Conservation (phyloP, 2,888 invertebrate genomes). For the Epinotia nisella region DNA sequence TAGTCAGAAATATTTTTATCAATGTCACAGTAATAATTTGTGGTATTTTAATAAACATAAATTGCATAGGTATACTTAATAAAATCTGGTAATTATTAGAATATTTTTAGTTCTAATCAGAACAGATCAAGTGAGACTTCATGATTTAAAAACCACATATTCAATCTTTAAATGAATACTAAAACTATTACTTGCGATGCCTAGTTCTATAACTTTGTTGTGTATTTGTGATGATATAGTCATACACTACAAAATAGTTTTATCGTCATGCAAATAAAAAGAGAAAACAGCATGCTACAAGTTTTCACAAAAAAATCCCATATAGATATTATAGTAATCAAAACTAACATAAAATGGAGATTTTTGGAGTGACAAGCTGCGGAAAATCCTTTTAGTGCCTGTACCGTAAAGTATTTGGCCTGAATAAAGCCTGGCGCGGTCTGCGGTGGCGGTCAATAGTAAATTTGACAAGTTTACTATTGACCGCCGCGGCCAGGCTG, state of each 20-base stretch:
- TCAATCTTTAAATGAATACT: neutral
- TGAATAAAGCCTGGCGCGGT: too few relatives aligned
- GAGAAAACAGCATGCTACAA: slow-evolving; percentile 10
- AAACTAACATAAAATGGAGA: neutral
- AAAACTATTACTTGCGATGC: neutral
- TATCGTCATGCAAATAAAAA: slow-evolving; percentile 14
- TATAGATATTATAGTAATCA: neutral
- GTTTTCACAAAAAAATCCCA: neutral
- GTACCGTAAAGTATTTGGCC: too few relatives aligned
- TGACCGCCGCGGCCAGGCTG: too few relatives aligned
- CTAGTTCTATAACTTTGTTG: neutral
- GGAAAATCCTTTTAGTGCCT: too few relatives aligned
- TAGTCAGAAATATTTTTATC: neutral
- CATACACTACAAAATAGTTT: neutral
- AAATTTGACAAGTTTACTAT: too few relatives aligned
- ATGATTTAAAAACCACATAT: neutral
- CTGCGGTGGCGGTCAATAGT: too few relatives aligned
- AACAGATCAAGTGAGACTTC: slow-evolving; percentile 11
- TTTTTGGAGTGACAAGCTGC: neutral
- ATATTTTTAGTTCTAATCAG: neutral
- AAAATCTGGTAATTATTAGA: neutral
- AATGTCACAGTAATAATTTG: neutral
- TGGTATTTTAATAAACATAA: neutral
- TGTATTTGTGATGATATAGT: neutral
- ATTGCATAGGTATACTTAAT: neutral